Evolutionary conservation across 2,113 vertebrate genomes (phyloP).

Genomic region (Corvus hawaiiensis): DNA sequence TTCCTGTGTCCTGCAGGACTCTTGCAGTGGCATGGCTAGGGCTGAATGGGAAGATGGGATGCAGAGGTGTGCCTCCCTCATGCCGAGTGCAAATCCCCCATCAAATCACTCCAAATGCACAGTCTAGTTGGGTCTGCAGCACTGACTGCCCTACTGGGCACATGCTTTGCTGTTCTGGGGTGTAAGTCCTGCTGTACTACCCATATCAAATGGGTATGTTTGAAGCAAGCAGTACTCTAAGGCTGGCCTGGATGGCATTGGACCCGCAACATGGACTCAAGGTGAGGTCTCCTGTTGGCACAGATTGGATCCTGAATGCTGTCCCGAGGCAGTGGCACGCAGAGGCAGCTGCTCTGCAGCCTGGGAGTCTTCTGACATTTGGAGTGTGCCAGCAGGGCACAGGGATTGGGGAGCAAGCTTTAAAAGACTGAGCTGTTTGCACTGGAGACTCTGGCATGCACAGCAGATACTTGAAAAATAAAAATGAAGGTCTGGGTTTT

Average conservation of each 20-base stretch:
- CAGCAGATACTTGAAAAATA: neutral
- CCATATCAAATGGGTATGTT: rapidly evolving
- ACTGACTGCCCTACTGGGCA: too few relatives aligned
- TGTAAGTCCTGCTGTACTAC: neutral
- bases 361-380: neutral
- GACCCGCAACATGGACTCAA: rapidly evolving
- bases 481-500: neutral
- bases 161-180: neutral
- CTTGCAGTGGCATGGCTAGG: neutral
- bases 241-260: neutral
- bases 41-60: neutral
- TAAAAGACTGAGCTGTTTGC: neutral
- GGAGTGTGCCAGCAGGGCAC: neutral
- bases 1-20: neutral
- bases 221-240: neutral
- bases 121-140: neutral
- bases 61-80: neutral
- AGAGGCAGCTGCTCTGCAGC: neutral
- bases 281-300: neutral
- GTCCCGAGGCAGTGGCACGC: rapidly evolving
- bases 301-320: neutral
- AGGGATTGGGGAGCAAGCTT: rapidly evolving
- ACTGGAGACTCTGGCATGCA: neutral
- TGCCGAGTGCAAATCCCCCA: neutral
- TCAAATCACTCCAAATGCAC: rapidly evolving